Base-by-base conservation (phyloP, 2,113 vertebrate species). In the Crypturellus undulatus region DNA sequence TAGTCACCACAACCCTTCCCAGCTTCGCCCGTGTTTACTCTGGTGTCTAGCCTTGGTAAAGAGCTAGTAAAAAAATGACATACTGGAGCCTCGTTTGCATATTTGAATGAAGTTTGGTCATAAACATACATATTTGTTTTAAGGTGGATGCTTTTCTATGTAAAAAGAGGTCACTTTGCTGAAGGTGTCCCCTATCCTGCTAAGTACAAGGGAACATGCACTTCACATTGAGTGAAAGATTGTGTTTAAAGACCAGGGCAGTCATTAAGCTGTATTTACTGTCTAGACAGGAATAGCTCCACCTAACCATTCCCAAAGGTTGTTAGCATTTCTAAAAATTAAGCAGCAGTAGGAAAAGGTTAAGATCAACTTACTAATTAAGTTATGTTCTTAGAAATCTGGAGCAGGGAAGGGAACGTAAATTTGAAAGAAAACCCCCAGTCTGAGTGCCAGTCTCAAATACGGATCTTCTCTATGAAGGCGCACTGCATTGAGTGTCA, bases 241-340 rank as follows among this genome's bases (percentile, higher is more conserved):
- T 94, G 94, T 94, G 94, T 93, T 95, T 93, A 89, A 96, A 95
- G 94, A 95, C 91, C 73, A 89, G 92, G 83, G 86, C 92, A 91
- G 86, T 95, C 94, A 95, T 96, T 96, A 96, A 94, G 73, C 84
- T 94, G 95, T 96, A 96, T 92, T 95, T 96, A 96, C 94, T 87
- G 96, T 96, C 96, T 96, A 96, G 96, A 96, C 96, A 96, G 96
- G 80, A 96, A 95, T 90, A 96, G 94, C 95, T 96, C 96, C 96
- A 96, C 95, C 96, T 96, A 96, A 95, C 89, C 96, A 93, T 96
- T 96, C 96, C 95, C 96, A 96, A 96, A 96, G 95, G 96, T 84
- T 96, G 91, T 96, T 96, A 94, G 95, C 96, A 96, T 95, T 96
- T 96, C 95, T 95, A 96, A 94, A 95, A 96, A 96, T 96, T 96